These are phyloP conservation scores for Hippasteria phrygiana DNA, from an alignment of 53 echinoderm and acorn worm genomes.

Conservation along the genomic window DNA sequence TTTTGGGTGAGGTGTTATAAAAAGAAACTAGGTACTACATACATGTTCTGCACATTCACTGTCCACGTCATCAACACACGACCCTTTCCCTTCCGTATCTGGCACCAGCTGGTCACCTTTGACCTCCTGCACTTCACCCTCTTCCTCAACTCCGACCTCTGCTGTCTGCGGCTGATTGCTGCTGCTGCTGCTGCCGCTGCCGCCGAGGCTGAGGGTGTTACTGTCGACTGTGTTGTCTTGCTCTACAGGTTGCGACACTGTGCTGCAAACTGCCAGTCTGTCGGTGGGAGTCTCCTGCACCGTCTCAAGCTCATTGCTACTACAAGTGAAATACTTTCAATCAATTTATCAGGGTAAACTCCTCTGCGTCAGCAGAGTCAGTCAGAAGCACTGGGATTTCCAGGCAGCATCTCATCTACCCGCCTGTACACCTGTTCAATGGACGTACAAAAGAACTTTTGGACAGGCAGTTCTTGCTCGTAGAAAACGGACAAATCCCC, in stretches of 20 bases:
- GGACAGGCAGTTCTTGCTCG: too few species aligned
- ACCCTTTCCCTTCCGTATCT: background rate
- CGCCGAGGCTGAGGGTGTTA: background rate
- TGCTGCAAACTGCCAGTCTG: background rate
- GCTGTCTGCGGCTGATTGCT: background rate
- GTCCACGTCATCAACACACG: background rate
- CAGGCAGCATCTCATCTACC: too few species aligned
- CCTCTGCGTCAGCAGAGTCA: too few species aligned
- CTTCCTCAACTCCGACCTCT: slow-evolving; percentile 1
- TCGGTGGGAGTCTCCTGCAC: background rate
- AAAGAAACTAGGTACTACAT: background rate
- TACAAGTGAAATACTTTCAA: background rate
- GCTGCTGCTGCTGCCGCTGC: background rate
- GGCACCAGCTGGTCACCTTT: background rate
- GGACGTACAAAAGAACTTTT: too few species aligned
- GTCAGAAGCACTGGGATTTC: too few species aligned
- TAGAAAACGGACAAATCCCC: too few species aligned
- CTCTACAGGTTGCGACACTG: background rate
- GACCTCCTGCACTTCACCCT: background rate
- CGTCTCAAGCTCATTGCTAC: background rate
- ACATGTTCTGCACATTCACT: background rate
- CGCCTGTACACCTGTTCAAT: too few species aligned
- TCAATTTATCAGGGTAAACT: too few species aligned
- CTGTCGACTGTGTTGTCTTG: slow-evolving; percentile 46
- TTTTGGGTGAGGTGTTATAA: too few species aligned